Percentiles rank a stretch among this genome's conserved stretches.
phyloP scores from a whole-genome alignment of 2,888 invertebrate species.

The Megaustenia siamemsis region DNA sequence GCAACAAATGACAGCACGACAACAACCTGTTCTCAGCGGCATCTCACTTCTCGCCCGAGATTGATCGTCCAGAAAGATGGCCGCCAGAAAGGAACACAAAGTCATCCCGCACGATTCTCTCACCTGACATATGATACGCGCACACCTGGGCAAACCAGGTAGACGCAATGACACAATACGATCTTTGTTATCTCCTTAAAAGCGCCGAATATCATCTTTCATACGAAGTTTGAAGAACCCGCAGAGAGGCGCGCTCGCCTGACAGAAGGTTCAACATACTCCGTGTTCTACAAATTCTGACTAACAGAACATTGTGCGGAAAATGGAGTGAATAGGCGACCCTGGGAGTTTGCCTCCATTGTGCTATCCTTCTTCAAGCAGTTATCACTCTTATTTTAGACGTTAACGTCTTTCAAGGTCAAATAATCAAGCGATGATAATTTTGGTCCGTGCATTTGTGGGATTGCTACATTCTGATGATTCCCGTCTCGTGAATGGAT shows the following conservation, averaged over 20 bases:
- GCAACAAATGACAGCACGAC: not conserved
- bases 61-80: not conserved
- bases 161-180: slow-evolving; percentile 23
- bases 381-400: not conserved
- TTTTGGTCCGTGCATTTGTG: not conserved
- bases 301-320: not conserved
- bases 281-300: not conserved
- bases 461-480: too few relatives aligned
- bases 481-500: not conserved
- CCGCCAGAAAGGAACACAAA: not conserved
- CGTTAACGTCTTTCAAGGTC: slow-evolving; percentile 2
- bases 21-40: not conserved
- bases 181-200: not conserved
- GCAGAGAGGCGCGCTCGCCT: not conserved
- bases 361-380: not conserved
- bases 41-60: not conserved
- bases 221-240: not conserved
- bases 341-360: not conserved
- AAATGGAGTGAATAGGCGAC: not conserved
- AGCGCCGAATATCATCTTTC: not conserved
- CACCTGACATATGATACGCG: slow-evolving; percentile 1
- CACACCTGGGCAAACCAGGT: slow-evolving; percentile 37
- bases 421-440: not conserved
- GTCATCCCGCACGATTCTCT: not conserved
- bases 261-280: not conserved